phyloP scores from a whole-genome alignment of 2,888 invertebrate species.

The Atherix ibis region DNA sequence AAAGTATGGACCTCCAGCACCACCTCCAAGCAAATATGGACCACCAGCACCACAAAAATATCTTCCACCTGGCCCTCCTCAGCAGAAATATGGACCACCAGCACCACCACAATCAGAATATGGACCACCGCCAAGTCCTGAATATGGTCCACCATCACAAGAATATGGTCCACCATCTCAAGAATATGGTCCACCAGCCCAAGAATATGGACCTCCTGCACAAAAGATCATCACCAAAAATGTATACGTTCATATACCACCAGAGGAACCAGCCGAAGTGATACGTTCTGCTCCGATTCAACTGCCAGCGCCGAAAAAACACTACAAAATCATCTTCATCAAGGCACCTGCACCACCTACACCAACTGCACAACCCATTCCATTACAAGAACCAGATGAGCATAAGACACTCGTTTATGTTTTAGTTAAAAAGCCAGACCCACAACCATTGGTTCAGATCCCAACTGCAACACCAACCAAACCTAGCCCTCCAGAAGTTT shows the following conservation, averaged over 20 bases:
- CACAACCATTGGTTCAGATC: slow-evolving; percentile 60
- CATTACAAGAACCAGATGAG: slow-evolving; percentile 66
- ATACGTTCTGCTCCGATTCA: slow-evolving; percentile 30
- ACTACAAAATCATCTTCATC: slow-evolving; percentile 42
- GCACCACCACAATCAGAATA: slow-evolving; percentile 12
- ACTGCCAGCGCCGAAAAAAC: slow-evolving; percentile 35
- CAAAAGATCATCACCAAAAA: slow-evolving; percentile 30
- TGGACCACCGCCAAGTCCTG: slow-evolving; percentile 15
- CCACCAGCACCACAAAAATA: slow-evolving; percentile 26
- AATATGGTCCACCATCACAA: slow-evolving; percentile 16
- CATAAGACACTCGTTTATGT: slow-evolving; percentile 82
- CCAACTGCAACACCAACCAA: slow-evolving; percentile 71
- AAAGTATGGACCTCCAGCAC: slow-evolving; percentile 16
- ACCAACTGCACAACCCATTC: slow-evolving; percentile 34
- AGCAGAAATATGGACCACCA: slow-evolving; percentile 7
- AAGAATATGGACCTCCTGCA: slow-evolving; percentile 25
- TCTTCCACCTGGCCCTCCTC: slow-evolving; percentile 17
- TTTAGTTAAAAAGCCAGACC: slow-evolving; percentile 76
- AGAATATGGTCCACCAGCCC: slow-evolving; percentile 26
- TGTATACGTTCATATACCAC: slow-evolving; percentile 40
- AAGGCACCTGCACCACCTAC: slow-evolving; percentile 38
- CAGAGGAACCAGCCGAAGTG: slow-evolving; percentile 35
- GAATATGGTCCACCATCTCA: slow-evolving; percentile 11
- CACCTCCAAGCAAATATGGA: slow-evolving; percentile 16
- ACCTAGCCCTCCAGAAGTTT: slow-evolving; percentile 78